Base-by-base conservation (phyloP, 2,797 vertebrate genomes). In the Mastacembelus armatus region DNA sequence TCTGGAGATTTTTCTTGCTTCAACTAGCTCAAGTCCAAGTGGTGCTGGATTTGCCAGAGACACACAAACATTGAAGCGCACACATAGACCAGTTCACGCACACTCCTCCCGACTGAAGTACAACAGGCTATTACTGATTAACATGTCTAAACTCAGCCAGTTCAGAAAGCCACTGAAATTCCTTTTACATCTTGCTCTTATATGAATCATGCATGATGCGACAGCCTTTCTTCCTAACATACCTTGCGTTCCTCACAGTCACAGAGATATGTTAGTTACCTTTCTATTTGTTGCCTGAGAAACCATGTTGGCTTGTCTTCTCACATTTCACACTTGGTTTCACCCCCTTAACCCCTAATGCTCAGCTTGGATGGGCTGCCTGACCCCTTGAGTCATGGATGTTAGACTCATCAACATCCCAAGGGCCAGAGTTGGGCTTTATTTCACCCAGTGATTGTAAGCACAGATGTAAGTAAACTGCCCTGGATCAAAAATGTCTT, bases 291-390 rank as follows among this genome's bases (percentile, higher is more conserved):
- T 91, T 89, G 88, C 89, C 87, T 91, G 91, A 91, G 91, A 91
- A 92, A 90, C 90, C 85, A 80, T 91, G 91, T 90, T 87, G 83
- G 83, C 87, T 85, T 90, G 91, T 92, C 91, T 88, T 92, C 91
- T 92, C 91, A 92, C 88, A 86, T 92, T 92, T 90, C 91, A 92
- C 91, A 91, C 90, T 90, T 88, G 88, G 89, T 84, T 92, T 91
- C 90, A 90, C 91, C 85, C 88, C 88, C 83, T 91, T 92, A 89
- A 90, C 91, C 86, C 78, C 80, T 66, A 74, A 71, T 71, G 82
- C 82, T 85, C 78, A 58, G 84, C 59, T 59, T 71, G 66, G 81
- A 85, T 71, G 63, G 83, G 81, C 77, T 55, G 77, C 86, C 78
- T 85, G 86, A 91, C 91, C 90, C 76, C 80, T 87, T 56, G 83